A percentile compares a stretch with the other conserved stretches of the same genome.
phyloP scores from a whole-genome alignment of 2,797 vertebrate species.

The Harpagifer antarcticus region DNA sequence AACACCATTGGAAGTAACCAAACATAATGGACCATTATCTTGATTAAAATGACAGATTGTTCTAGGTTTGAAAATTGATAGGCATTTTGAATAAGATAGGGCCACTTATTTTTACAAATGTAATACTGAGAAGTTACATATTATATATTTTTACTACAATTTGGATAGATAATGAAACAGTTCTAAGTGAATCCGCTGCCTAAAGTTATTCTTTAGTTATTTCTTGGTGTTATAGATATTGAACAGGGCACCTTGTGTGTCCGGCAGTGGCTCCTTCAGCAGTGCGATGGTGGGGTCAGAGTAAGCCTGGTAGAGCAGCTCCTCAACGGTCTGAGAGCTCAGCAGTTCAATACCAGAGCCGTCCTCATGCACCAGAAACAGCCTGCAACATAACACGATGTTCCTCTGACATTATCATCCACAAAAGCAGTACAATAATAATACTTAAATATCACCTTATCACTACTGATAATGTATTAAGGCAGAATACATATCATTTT shows the following conservation, averaged over 20 bases:
- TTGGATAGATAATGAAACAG: neutral
- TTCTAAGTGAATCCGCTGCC: neutral
- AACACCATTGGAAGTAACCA: too few species aligned
- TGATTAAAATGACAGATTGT: too few species aligned
- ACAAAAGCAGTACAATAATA: neutral
- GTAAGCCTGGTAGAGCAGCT: slow-evolving; percentile 79
- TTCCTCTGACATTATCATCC: neutral
- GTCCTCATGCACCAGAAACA: slow-evolving; percentile 88
- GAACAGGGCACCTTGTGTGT: slow-evolving; percentile 80
- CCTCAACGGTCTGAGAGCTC: slow-evolving; percentile 80
- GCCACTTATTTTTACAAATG: too few species aligned
- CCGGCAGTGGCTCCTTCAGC: slow-evolving; percentile 88
- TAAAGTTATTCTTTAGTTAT: neutral
- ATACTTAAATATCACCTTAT: neutral
- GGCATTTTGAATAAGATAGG: too few species aligned
- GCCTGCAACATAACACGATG: slow-evolving; percentile 76
- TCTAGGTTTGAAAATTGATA: too few species aligned
- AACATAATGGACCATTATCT: too few species aligned
- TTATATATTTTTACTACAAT: neutral
- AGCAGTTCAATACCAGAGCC: slow-evolving; percentile 93
- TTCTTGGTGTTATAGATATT: neutral
- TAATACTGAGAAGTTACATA: too few species aligned
- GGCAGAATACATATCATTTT: neutral
- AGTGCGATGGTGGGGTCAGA: slow-evolving; percentile 84
- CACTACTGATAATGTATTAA: too few species aligned